phyloP scores from a whole-genome alignment of 2,113 vertebrate species.

The Numida meleagris region DNA sequence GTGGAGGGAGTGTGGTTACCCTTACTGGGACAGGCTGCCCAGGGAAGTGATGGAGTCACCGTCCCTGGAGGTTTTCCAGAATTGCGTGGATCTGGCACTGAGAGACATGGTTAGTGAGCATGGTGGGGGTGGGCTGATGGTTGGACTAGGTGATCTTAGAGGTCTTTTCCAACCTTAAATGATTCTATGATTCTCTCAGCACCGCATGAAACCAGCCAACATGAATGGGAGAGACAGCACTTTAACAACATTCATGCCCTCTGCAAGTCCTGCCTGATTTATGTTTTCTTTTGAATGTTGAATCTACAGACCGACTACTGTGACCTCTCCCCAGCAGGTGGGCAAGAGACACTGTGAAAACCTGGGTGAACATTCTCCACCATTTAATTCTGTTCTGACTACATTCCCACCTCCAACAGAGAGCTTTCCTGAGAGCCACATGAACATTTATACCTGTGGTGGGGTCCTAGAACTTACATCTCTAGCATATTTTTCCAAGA shows the following conservation, averaged over 20 bases:
- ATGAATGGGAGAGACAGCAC: accelerated
- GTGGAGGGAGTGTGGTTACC: not conserved
- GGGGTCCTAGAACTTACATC: not conserved
- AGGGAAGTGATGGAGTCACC: too few relatives aligned
- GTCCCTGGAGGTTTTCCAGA: too few relatives aligned
- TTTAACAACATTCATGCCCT: not conserved
- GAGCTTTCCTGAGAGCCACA: not conserved
- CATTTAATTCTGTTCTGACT: not conserved
- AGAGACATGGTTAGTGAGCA: too few relatives aligned
- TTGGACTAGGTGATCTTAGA: too few relatives aligned
- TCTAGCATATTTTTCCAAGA: not conserved
- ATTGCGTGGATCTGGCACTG: too few relatives aligned
- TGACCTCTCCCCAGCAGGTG: not conserved
- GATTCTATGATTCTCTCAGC: not conserved
- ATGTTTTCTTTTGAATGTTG: not conserved
- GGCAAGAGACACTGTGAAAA: not conserved
- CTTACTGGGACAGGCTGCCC: too few relatives aligned
- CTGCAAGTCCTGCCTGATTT: not conserved
- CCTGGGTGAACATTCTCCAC: accelerated
- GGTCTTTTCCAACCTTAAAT: too few relatives aligned
- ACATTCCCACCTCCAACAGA: not conserved
- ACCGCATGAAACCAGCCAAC: not conserved
- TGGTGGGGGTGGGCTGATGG: too few relatives aligned
- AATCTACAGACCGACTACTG: not conserved
- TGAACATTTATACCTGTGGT: accelerated